Evolutionary conservation across 2,888 invertebrate species (phyloP), one percentile per base, ranked within the genome.

Genomic region (Acanthosepion pharaonis): DNA sequence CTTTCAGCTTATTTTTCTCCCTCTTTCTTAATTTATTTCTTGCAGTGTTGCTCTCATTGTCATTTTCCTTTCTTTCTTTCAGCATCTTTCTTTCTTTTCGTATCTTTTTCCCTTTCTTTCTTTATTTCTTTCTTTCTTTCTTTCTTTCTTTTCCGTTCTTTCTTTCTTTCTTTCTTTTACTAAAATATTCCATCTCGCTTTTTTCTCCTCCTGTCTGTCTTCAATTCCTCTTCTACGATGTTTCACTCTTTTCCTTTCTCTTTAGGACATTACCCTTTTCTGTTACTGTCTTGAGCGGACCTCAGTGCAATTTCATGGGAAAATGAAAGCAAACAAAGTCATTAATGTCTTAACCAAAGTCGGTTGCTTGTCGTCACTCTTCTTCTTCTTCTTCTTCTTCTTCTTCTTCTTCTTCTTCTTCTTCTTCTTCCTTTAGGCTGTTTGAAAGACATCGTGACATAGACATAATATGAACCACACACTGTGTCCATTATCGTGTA

Each of bases 401-500:
- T n/a, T 11, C 78, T n/a, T 8, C n/a, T 78, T n/a, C 78, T 78
- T n/a, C 78, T 28, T n/a, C 78, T 55, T 78, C 28, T n/a, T 78
- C 78, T n/a, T 78, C n/a, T 28, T n/a, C 11, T 15, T 18, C 78
- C 78, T 78, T 78, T n/a, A n/a, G 78, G 78, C 78, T 78, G 78
- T 78, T 78, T 78, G 15, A 78, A 78, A 78, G 78, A n/a, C 78
- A 78, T 78, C 78, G n/a, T 78, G 78, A 78, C 78, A 78, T 78
- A 78, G 78, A 78, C 78, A 78, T 78, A 78, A 78, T 78, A 15
- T 78, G n/a, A 78, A 78, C 78, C n/a, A n/a, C 78, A 78, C 78
- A 78, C 78, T 78, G 78, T n/a, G 78, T 15, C 78, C n/a, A 78
- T 78, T 78, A 78, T 78, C n/a, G 78, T 78, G 78, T 78, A 78